Evolutionary conservation across 92 coral and sea anemone genomes (phyloP), one percentile per base, ranked within the genome.

Genomic region (Zoanthus sansibaricus): DNA sequence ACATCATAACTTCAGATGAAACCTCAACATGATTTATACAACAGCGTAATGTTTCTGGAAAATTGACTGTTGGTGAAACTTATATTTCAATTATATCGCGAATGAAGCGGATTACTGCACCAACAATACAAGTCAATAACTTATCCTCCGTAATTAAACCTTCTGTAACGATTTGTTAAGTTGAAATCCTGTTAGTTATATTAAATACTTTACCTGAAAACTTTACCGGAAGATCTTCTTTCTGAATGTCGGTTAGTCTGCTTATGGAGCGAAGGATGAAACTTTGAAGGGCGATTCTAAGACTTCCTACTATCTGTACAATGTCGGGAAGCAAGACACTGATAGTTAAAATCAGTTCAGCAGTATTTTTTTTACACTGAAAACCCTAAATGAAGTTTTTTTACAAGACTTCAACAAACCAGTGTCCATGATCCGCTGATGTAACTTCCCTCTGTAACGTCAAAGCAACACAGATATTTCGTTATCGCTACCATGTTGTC

Each of bases 391-490:
- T 37, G 73, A 69, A 4, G 15, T 14, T 30, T 69, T 25, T 69
- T 5, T 4, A 30, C 11, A 20, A 20, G 42, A 30, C 1, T 9
- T 31, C 47, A 15, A 80, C 85, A 64, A 80, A 80, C 85, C 85
- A 80, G 73, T 45, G 85, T 64, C 85, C 85, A 80, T 4, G 73
- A 80, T 11, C 75, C 85, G 48, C 85, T 80, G 44, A 80, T 80
- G 37, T 80, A 80, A n/a, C 75, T 80, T 20, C 85, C 85, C 47
- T 80, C 85, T 80, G 18, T 47, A 0, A 62, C 16, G 52, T 80
- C 85, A 72, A 80, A 80, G 75, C 85, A 80, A 44, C 85, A 80
- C 18, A 80, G 85, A 80, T 44, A 80, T 80, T 15, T 80, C 6
- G 32, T 67, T 49, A 80, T n/a, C 2, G 47, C 44, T 11, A 80